Evolutionary conservation across 2,888 invertebrate species (phyloP).

Genomic region (Drosophila borborema): DNA sequence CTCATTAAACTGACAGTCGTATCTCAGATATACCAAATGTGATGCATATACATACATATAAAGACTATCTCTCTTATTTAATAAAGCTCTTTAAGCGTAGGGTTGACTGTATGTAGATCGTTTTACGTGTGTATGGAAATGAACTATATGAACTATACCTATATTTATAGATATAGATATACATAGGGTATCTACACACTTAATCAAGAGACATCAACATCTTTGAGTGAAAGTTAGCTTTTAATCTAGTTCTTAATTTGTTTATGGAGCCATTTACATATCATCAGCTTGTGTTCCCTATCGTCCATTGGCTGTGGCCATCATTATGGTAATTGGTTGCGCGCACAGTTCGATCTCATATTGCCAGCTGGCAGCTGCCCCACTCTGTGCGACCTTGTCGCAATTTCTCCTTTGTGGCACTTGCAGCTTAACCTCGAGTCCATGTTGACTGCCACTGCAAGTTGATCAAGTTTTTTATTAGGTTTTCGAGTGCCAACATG

Average conservation of each 20-base stretch:
- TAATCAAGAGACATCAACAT: background rate
- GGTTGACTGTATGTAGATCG: background rate
- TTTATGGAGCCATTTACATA: background rate
- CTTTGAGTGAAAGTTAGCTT: too few species aligned
- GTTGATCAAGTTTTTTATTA: slow-evolving; percentile 72
- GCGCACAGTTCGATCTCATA: slow-evolving; percentile 5
- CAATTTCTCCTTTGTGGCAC: background rate
- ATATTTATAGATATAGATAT: background rate
- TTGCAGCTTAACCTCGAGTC: slow-evolving; percentile 46
- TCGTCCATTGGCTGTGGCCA: background rate
- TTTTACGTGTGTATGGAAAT: background rate
- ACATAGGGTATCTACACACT: background rate
- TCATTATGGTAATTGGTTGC: slow-evolving; percentile 5
- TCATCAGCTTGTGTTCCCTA: background rate
- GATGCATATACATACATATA: slow-evolving; percentile 19
- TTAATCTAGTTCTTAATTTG: background rate
- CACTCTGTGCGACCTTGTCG: slow-evolving; percentile 22
- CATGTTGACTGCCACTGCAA: slow-evolving; percentile 50
- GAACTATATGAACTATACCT: background rate
- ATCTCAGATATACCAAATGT: slow-evolving; percentile 20
- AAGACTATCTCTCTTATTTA: slow-evolving; percentile 2
- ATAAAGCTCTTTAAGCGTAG: slow-evolving; percentile 7
- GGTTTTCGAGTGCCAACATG: slow-evolving; percentile 31
- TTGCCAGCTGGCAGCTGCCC: slow-evolving; percentile 2
- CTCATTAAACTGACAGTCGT: slow-evolving; percentile 41